Evolutionary conservation across 2,113 vertebrate species (phyloP).

Genomic region (Ancistrus triradiatus): DNA sequence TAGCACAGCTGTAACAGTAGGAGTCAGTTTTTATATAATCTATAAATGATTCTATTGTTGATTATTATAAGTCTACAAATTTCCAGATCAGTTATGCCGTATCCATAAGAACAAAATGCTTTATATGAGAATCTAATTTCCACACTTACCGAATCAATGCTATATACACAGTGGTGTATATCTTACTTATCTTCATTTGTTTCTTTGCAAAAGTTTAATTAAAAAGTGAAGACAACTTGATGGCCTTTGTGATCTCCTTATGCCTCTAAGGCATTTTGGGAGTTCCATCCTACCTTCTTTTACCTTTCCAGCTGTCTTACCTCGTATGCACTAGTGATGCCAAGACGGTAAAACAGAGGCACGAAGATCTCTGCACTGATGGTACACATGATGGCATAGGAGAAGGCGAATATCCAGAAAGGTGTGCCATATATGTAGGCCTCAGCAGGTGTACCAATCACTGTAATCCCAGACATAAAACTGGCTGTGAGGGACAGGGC

Average conservation of each 20-base stretch:
- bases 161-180: no score
- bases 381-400: conserved; percentile 68
- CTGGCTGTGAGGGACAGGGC: conserved; percentile 77
- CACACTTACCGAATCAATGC: no score
- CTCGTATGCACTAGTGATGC: conserved; percentile 75
- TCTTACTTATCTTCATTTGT: no score
- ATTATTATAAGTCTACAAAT: no score
- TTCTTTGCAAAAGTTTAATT: no score
- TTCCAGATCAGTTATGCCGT: no score
- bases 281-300: no score
- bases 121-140: no score
- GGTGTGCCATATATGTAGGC: conserved; percentile 65
- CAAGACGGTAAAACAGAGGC: conserved; percentile 71
- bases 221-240: not conserved
- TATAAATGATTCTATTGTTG: no score
- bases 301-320: conserved; percentile 49
- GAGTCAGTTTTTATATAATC: no score
- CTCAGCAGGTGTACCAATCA: conserved; percentile 74
- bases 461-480: conserved; percentile 78
- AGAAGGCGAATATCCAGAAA: conserved; percentile 69
- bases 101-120: no score
- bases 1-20: no score
- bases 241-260: not conserved
- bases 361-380: conserved; percentile 73
- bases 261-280: not conserved